Conservation (phyloP, 2,797 vertebrate species). For the Hippocampus kuda region DNA sequence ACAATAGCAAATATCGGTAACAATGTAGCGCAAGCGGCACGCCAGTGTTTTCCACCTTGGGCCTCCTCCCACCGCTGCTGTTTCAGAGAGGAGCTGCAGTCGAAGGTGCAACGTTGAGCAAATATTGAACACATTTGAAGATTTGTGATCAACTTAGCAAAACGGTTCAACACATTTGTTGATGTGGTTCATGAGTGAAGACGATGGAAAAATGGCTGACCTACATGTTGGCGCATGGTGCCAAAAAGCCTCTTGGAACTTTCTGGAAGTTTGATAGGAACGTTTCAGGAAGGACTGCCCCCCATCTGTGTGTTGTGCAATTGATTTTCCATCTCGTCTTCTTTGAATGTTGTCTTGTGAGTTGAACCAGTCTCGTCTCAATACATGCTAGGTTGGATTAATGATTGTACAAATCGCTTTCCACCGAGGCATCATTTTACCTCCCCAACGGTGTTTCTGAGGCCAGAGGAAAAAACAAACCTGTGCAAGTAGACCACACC, state of each 20-base stretch:
- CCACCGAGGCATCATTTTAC: slow-evolving; percentile 30
- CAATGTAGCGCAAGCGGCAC: background rate
- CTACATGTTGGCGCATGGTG: slow-evolving; percentile 8
- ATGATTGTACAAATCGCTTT: slow-evolving; percentile 39
- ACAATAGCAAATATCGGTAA: no score
- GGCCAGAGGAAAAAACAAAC: slow-evolving; percentile 35
- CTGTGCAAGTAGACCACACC: slow-evolving; percentile 33
- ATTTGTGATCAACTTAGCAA: slow-evolving; percentile 7
- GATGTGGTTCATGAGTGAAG: slow-evolving; percentile 1
- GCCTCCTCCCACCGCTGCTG: background rate
- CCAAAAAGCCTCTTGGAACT: background rate
- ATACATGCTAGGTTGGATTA: slow-evolving; percentile 24
- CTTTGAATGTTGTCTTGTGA: background rate
- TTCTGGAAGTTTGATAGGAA: slow-evolving; percentile 1
- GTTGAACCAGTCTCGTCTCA: background rate
- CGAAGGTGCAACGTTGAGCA: background rate
- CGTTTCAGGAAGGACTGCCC: background rate
- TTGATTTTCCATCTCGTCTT: background rate
- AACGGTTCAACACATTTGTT: background rate
- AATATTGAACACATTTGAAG: background rate
- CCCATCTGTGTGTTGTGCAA: no score
- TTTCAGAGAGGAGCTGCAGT: background rate
- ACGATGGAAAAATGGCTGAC: background rate
- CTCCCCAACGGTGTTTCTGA: slow-evolving; percentile 29
- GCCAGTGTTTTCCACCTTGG: background rate